A percentile compares a stretch with the other conserved stretches of the same genome.
Evolutionary conservation across 1,140 invertebrate species (phyloP).

Genomic region (Drosophila willistoni): DNA sequence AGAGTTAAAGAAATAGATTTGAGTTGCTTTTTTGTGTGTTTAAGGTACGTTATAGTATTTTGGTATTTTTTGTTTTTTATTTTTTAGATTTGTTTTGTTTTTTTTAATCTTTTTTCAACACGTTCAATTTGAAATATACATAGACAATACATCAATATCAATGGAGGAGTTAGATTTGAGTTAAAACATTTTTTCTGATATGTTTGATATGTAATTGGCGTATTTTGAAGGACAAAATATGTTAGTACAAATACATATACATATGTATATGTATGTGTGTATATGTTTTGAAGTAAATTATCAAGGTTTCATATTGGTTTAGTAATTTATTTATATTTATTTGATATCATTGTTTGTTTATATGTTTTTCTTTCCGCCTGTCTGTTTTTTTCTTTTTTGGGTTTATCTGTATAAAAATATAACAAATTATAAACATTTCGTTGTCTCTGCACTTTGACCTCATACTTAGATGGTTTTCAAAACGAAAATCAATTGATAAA

Average conservation of each 20-base stretch:
- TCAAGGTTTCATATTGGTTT: slow-evolving; percentile 19
- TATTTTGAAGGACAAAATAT: slow-evolving; percentile 61
- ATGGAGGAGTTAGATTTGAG: slow-evolving; percentile 74
- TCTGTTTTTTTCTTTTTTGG: slow-evolving; percentile 39
- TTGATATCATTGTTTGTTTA: neutral
- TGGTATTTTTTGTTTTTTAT: slow-evolving; percentile 42
- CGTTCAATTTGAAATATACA: slow-evolving; percentile 70
- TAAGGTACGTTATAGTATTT: slow-evolving; percentile 72
- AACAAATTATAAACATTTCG: slow-evolving; percentile 77
- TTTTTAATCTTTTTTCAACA: slow-evolving; percentile 25
- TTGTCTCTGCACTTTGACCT: slow-evolving; percentile 66
- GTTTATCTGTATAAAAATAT: slow-evolving; percentile 72
- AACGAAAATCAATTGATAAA: slow-evolving; percentile 58
- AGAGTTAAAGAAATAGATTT: slow-evolving; percentile 74
- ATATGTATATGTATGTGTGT: slow-evolving; percentile 28
- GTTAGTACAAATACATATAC: slow-evolving; percentile 33
- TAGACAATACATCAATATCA: slow-evolving; percentile 75
- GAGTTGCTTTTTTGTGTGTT: slow-evolving; percentile 49
- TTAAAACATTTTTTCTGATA: slow-evolving; percentile 63
- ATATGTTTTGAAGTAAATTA: slow-evolving; percentile 21
- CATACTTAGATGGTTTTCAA: slow-evolving; percentile 44
- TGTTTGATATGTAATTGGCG: slow-evolving; percentile 65
- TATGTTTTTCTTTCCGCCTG: slow-evolving; percentile 13
- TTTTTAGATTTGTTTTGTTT: slow-evolving; percentile 26
- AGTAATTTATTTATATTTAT: slow-evolving; percentile 3